Conservation (phyloP, 2,888 invertebrate species). For the Harmothoe impar region DNA sequence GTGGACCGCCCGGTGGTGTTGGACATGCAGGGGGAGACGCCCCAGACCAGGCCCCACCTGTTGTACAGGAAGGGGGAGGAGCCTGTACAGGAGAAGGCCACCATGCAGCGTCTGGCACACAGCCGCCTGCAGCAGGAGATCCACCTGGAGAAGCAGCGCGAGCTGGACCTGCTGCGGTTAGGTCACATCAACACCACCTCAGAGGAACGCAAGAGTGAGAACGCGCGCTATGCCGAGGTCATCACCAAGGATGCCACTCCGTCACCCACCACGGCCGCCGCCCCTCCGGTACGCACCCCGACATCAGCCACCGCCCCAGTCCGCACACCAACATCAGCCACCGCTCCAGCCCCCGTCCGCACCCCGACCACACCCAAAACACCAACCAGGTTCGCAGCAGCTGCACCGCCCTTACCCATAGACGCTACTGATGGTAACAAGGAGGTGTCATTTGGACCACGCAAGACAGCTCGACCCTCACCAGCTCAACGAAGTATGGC, state of each 20-base stretch:
- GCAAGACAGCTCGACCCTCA: slow-evolving; percentile 32
- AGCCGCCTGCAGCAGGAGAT: slow-evolving; percentile 94
- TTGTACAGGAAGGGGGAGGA: slow-evolving; percentile 65
- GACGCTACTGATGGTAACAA: neutral
- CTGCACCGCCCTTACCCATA: slow-evolving; percentile 31
- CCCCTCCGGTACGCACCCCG: slow-evolving; percentile 59
- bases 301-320: neutral
- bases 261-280: slow-evolving; percentile 66
- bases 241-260: slow-evolving; percentile 69
- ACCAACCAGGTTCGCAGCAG: slow-evolving; percentile 55
- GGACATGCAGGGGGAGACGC: slow-evolving; percentile 39
- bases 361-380: slow-evolving; percentile 39
- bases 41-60: neutral
- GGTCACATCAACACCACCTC: slow-evolving; percentile 86
- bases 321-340: slow-evolving; percentile 64
- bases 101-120: slow-evolving; percentile 84
- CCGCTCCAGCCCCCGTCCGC: slow-evolving; percentile 51
- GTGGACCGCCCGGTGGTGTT: slow-evolving; percentile 26
- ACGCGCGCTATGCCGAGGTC: slow-evolving; percentile 80
- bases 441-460: neutral
- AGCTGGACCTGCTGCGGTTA: slow-evolving; percentile 90
- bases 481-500: slow-evolving; percentile 83
- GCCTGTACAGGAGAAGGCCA: slow-evolving; percentile 64
- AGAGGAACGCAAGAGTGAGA: slow-evolving; percentile 85
- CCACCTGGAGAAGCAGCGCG: slow-evolving; percentile 92